Evolutionary conservation across 2,113 vertebrate species (phyloP), one percentile per base, ranked within the genome.

Genomic region (Eptesicus fuscus): DNA sequence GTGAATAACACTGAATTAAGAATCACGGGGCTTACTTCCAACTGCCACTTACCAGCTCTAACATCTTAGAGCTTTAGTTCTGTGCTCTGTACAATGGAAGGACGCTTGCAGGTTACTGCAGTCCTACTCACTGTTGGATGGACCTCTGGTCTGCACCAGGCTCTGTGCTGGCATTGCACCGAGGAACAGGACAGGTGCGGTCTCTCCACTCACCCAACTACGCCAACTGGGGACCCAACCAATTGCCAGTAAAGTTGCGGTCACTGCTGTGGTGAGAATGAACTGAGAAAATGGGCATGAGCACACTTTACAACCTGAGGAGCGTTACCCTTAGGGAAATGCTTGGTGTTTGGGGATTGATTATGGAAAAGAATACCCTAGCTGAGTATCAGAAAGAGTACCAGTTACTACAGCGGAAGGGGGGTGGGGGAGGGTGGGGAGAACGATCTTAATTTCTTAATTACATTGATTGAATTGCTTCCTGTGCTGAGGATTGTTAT

Each of bases 401-500:
- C 25, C 49, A 76, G 22, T 44, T 76, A 56, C n/a, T 47, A 11
- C 3, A 12, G 77, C 18, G 16, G 14, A 7, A 7, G 53, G 53
- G 18, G 18, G 51, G 51, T 4, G 51, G 51, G 5, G 16, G 2
- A 17, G 17, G 51, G 3, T 0, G 2, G 13, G 13, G 49, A 18
- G 49, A 56, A 22, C 20, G 2, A 20, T 5, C 51, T 83, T 65
- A 13, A 30, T 22, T 40, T 10, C 32, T 42, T 3, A 90, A 30
- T 49, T 42, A 44, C 42, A 86, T 56, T 18, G 63, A 59, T 8
- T 94, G 28, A 65, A 89, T 90, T n/a, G 4, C 56, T 83, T 95
- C 49, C 47, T 37, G 28, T 69, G 23, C 20, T 47, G 59, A 76
- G 23, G 5, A 78, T 84, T 73, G 56, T 80, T 42, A 88, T 76